Conservation (phyloP, 2,888 invertebrate species). For the Oligia fasciuncula region DNA sequence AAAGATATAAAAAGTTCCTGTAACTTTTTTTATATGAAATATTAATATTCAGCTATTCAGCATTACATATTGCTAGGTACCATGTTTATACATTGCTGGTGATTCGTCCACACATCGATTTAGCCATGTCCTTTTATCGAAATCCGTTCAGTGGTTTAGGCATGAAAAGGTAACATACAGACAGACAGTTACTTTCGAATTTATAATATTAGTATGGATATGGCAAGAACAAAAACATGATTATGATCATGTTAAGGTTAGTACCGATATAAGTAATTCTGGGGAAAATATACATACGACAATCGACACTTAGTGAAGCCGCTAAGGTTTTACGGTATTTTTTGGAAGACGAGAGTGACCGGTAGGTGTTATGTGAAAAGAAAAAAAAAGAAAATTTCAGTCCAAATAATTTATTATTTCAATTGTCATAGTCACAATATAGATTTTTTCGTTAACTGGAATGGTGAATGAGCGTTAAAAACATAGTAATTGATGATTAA, state of each 20-base stretch:
- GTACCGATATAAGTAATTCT: neutral
- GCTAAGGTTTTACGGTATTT: neutral
- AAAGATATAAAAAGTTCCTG: too few relatives aligned
- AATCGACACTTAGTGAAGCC: neutral
- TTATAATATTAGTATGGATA: too few relatives aligned
- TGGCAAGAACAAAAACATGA: too few relatives aligned
- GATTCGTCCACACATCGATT: too few relatives aligned
- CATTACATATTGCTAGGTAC: too few relatives aligned
- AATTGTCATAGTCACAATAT: constrained; percentile 78
- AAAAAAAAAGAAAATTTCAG: constrained; percentile 76
- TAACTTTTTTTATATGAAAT: too few relatives aligned
- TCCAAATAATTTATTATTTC: constrained; percentile 87
- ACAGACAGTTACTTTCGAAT: too few relatives aligned
- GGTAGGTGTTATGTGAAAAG: neutral
- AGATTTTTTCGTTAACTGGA: constrained; percentile 81
- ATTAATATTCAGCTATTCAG: too few relatives aligned
- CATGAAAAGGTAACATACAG: too few relatives aligned
- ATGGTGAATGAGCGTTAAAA: constrained; percentile 80
- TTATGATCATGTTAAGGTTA: neutral
- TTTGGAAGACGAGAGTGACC: neutral
- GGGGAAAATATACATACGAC: neutral
- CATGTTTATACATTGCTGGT: too few relatives aligned
- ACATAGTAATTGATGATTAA: constrained; percentile 76
- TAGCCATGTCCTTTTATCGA: too few relatives aligned
- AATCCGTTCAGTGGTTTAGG: too few relatives aligned